Percentiles rank a stretch among this genome's conserved stretches.
phyloP scores from a whole-genome alignment of 37 sponge, comb jelly and placozoan species.

The Cladorhizidae sp. region DNA sequence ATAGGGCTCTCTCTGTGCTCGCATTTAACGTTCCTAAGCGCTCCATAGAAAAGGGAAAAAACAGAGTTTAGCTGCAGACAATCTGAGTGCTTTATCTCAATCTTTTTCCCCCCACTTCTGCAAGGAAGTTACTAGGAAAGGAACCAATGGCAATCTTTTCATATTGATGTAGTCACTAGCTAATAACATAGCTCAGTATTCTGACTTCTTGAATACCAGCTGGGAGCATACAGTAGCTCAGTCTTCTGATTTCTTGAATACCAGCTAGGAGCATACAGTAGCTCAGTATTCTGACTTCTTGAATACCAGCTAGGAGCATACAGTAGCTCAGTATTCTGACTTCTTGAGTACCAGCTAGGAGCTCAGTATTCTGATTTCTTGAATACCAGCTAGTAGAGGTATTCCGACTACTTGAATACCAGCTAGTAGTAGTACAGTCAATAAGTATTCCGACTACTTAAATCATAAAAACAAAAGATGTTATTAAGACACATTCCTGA shows the following conservation, averaged over 20 bases:
- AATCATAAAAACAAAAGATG: slow-evolving; percentile 29
- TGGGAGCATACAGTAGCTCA: too few relatives aligned
- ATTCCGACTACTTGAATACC: too few relatives aligned
- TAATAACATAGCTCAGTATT: slow-evolving; percentile 22
- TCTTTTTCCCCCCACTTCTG: slow-evolving; percentile 9
- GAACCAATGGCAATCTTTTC: neutral
- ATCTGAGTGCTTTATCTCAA: slow-evolving; percentile 1
- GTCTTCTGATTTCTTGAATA: too few relatives aligned
- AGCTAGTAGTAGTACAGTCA: too few relatives aligned
- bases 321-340: too few relatives aligned
- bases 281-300: too few relatives aligned
- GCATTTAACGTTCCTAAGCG: slow-evolving; percentile 3
- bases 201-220: too few relatives aligned
- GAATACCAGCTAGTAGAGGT: too few relatives aligned
- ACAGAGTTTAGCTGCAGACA: slow-evolving; percentile 13
- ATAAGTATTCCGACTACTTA: slow-evolving; percentile 37
- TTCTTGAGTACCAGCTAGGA: too few relatives aligned
- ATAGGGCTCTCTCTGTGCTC: slow-evolving; percentile 24
- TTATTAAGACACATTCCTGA: neutral
- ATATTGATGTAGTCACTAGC: neutral
- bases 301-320: too few relatives aligned
- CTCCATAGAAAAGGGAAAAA: slow-evolving; percentile 28
- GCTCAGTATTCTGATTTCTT: too few relatives aligned
- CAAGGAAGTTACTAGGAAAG: slow-evolving; percentile 20
- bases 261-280: too few relatives aligned